Base-by-base conservation (phyloP, 2,113 vertebrate genomes). In the Hylia prasina region DNA sequence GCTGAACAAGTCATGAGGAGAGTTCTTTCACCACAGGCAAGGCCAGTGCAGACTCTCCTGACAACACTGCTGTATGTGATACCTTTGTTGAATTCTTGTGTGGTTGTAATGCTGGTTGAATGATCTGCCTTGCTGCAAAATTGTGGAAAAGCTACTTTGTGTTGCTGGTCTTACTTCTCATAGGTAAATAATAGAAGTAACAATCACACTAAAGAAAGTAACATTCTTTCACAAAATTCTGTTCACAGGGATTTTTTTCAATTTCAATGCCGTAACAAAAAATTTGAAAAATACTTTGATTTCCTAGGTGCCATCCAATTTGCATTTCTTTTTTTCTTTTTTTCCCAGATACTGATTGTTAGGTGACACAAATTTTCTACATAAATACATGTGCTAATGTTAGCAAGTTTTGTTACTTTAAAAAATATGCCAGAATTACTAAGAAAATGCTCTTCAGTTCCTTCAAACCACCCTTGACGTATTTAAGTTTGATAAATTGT, bases 401-500 rank as follows among this genome's bases (percentile, higher is more conserved):
- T 56, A 94, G 4, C 30, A 71, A 21, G 9, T 69, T 94, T 88
- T 65, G 17, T 63, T 85, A 40, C 11, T 48, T 86, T 54, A 30
- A 76, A 87, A 81, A 77, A 61, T 65, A 60, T 21, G 13, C 9
- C 50, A 83, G 1, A 61, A 90, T 61, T 95, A 39, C 56, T 45
- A 73, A 94, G 72, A 71, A 82, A 45, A 53, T 10, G 11, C 61
- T 44, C 15, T 64, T 73, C 39, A 68, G 6, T 83, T 91, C n/a
- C 93, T 85, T 76, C 39, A 79, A 86, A 48, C 25, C 17, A 72
- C 39, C 19, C 39, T 93, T 89, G 91, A 92, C 57, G 25, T 77
- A 81, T 92, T 93, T 87, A 95, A 69, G 51, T 90, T 92, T 44
- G 89, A 87, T 94, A 87, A 93, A 87, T 90, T 87, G 37, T 47